Evolutionary conservation across 2,888 invertebrate species (phyloP), one percentile per base, ranked within the genome.

Genomic region (Dexiosoma caninum): DNA sequence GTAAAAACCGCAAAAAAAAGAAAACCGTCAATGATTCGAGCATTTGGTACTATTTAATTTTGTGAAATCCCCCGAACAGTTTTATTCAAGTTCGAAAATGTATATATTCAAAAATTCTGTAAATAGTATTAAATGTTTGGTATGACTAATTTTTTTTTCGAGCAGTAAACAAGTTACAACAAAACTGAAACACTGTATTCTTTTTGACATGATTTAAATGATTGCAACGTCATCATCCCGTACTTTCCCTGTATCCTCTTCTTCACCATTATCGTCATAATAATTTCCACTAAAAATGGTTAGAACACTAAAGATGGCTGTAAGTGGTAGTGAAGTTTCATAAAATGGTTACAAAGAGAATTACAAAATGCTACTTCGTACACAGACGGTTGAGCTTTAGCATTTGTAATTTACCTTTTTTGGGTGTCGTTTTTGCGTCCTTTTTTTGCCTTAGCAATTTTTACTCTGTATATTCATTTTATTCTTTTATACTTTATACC

Each of bases 381-480:
- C 19, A 77, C 69, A 71, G 42, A 23, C 59, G 37, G 74, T 49
- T 51, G 59, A 74, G 64, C 44, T 69, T 40, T 51, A 35, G 57
- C 57, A 69, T 69, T 69, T 64, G 44, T 57, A 69, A 44, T 74
- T 74, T 70, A 70, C 69, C 53, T 74, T 69, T 67, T 59, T 53
- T 32, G n/a, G 14, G 35, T 40, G n/a, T 67, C 32, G 16, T 12
- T 6, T 9, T 27, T 67, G 30, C 2, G 35, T 30, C 4, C 19
- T 35, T 40, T 23, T 64, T 59, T 49, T 23, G 30, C 53, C 21
- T 35, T 16, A 42, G 42, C n/a, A n/a, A n/a, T n/a, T n/a, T n/a
- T n/a, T n/a, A n/a, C n/a, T n/a, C n/a, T n/a, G n/a, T n/a, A n/a
- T n/a, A n/a, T n/a, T n/a, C n/a, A n/a, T n/a, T n/a, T n/a, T n/a